Conservation (phyloP, 2,797 vertebrate genomes). For the Protosalanx chinensis region DNA sequence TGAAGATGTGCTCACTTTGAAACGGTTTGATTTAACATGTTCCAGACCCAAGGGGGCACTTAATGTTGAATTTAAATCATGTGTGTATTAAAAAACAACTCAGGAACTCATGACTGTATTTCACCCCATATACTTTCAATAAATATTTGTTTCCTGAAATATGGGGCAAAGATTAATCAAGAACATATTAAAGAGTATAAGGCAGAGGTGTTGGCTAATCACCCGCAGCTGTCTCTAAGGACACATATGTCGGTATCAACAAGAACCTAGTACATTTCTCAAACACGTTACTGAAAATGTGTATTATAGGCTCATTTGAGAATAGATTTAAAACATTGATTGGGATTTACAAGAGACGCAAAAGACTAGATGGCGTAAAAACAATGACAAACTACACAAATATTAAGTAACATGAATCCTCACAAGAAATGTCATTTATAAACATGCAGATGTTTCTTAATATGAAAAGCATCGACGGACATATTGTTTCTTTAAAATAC, state of each 20-base stretch:
- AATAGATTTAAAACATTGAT: constrained; percentile 12
- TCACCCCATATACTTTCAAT: constrained; percentile 38
- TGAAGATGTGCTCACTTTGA: neutral
- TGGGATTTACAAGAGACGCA: constrained; percentile 1
- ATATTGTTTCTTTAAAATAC: constrained; percentile 23
- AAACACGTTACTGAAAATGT: constrained; percentile 28
- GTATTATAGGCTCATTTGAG: constrained; percentile 1
- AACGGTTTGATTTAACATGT: neutral
- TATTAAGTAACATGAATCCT: constrained; percentile 43
- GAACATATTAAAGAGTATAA: neutral
- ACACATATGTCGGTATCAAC: constrained; percentile 35
- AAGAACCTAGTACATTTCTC: constrained; percentile 11
- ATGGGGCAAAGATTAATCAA: constrained; percentile 15
- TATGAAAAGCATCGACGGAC: neutral
- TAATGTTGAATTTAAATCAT: neutral
- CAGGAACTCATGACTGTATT: neutral
- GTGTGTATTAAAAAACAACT: neutral
- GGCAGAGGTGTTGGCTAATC: neutral
- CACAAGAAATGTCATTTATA: neutral
- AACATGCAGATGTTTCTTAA: constrained; percentile 1
- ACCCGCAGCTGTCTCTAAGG: constrained; percentile 46
- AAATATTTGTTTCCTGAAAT: constrained; percentile 58
- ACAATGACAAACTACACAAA: neutral
- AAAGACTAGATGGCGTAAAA: constrained; percentile 27
- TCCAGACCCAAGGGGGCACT: neutral